Conservation (phyloP, 2,888 invertebrate genomes). For the Lochmaea crataegi region DNA sequence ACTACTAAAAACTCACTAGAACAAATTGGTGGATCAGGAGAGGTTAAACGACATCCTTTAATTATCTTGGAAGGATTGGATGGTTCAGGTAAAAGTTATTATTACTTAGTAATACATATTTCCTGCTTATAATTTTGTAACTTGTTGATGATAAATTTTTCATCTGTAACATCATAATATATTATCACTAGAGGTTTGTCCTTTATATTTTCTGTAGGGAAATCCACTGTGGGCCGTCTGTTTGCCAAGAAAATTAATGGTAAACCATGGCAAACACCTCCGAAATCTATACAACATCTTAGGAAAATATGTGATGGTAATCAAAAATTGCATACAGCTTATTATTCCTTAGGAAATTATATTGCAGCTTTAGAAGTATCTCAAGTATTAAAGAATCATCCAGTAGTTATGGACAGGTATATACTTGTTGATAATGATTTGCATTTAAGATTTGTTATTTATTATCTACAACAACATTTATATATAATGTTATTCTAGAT, state of each 20-base stretch:
- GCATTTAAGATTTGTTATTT: not conserved
- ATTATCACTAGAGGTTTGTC: no score
- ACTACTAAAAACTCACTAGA: slow-evolving; percentile 41
- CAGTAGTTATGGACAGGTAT: slow-evolving; percentile 66
- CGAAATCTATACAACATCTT: slow-evolving; percentile 59
- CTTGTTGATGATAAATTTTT: no score
- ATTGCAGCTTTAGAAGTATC: slow-evolving; percentile 63
- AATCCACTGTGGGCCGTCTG: slow-evolving; percentile 61
- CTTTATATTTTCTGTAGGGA: slow-evolving; percentile 57
- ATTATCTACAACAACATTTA: no score
- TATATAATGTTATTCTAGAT: slow-evolving; percentile 54
- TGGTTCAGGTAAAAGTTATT: slow-evolving; percentile 61
- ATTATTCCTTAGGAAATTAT: slow-evolving; percentile 66
- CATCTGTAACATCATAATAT: no score
- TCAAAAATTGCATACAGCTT: slow-evolving; percentile 60
- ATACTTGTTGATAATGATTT: not conserved
- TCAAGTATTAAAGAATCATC: slow-evolving; percentile 53
- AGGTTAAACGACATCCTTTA: slow-evolving; percentile 59
- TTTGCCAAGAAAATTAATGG: slow-evolving; percentile 60
- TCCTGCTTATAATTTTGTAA: no score
- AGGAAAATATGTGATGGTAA: slow-evolving; percentile 60
- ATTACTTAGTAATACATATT: not conserved
- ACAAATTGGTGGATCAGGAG: slow-evolving; percentile 34
- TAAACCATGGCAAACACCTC: slow-evolving; percentile 61
- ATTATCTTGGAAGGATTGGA: slow-evolving; percentile 67